These are phyloP conservation scores for Sardinella longiceps DNA, from an alignment of 2,797 vertebrate species.

Conservation along the genomic window DNA sequence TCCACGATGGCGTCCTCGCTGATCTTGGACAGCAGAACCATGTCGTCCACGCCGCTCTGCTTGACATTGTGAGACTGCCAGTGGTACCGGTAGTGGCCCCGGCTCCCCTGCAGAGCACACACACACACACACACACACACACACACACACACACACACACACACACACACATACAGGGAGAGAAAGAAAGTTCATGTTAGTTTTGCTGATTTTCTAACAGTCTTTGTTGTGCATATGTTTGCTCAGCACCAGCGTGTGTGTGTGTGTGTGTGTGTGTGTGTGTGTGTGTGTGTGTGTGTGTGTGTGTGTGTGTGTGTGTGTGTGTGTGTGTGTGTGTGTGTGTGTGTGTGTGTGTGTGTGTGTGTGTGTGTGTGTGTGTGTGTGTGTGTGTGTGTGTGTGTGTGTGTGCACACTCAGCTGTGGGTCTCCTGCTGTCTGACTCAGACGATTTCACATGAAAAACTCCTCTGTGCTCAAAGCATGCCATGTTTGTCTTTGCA, in stretches of 20 bases:
- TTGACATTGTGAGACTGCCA: slow-evolving; percentile 99
- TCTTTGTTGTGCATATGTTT: too few species aligned
- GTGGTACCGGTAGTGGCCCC: slow-evolving; percentile 94
- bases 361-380: too few species aligned
- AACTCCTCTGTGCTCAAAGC: not conserved
- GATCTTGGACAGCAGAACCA: too few species aligned
- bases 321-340: not conserved
- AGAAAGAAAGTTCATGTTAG: not conserved
- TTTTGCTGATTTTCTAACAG: too few species aligned
- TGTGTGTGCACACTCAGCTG: not conserved
- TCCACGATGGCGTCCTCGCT: too few species aligned
- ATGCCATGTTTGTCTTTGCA: slow-evolving; percentile 56
- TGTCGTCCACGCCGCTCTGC: slow-evolving; percentile 92
- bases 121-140: slow-evolving; percentile 34
- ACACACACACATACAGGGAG: too few species aligned
- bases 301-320: not conserved
- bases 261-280: too few species aligned
- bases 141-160: slow-evolving; percentile 48
- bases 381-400: too few species aligned
- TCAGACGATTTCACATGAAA: not conserved
- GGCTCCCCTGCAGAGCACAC: slow-evolving; percentile 85
- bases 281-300: too few species aligned
- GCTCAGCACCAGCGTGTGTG: too few species aligned
- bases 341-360: too few species aligned
- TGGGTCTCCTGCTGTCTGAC: not conserved